These are phyloP conservation scores for Odiellus spinosus DNA, from an alignment of 2,888 invertebrate species.

Conservation along the genomic window DNA sequence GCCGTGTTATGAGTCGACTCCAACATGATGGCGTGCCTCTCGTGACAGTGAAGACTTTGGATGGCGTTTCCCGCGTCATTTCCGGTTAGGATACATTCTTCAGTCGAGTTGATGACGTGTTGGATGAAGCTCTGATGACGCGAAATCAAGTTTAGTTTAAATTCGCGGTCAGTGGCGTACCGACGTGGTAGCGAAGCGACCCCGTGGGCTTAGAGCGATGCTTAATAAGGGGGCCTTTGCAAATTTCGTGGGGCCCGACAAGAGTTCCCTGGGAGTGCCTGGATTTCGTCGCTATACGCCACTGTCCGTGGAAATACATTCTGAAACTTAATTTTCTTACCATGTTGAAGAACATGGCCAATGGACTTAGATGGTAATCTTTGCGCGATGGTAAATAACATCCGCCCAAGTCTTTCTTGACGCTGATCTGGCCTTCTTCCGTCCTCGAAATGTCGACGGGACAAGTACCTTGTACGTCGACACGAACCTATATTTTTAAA, in stretches of 20 bases:
- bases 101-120: conserved; percentile 14
- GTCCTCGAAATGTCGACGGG: conserved; percentile 5
- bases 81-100: conserved; percentile 13
- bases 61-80: conserved; percentile 6
- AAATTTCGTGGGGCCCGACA: too few species aligned
- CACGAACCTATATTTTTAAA: conserved; percentile 8
- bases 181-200: too few species aligned
- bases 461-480: conserved; percentile 18
- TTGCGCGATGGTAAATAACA: conserved; percentile 15
- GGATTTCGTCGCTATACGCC: too few species aligned
- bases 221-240: too few species aligned
- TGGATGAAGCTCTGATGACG: conserved; percentile 15
- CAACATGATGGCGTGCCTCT: conserved; percentile 16
- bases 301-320: too few species aligned
- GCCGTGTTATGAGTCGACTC: conserved; percentile 13
- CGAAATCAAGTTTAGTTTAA: too few species aligned
- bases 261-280: too few species aligned
- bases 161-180: too few species aligned
- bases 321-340: too few species aligned
- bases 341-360: conserved; percentile 18
- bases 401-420: conserved; percentile 13
- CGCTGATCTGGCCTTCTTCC: conserved; percentile 4
- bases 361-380: conserved; percentile 16
- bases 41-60: conserved; percentile 12
- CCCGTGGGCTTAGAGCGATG: too few species aligned